Base-by-base conservation (phyloP, 2,888 invertebrate genomes). In the Lepidocyrtinus sp. region DNA sequence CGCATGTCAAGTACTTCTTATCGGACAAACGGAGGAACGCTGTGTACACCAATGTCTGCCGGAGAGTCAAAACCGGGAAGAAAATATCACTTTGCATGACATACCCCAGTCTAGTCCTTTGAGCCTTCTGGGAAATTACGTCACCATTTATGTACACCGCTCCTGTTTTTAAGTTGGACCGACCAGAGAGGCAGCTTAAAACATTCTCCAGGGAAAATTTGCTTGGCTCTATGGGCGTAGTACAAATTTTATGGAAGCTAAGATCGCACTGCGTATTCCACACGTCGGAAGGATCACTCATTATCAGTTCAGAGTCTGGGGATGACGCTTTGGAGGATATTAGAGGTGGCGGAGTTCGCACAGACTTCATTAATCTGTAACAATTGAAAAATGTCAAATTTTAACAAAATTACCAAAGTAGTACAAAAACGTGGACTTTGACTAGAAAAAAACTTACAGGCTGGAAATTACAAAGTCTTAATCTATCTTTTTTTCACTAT, bases 41-140 rank as follows among this genome's bases (percentile, higher is more conserved):
- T 79, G 91, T 90, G 88, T 91, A 92, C 91, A 92, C 88, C 83
- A 95, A 90, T 0, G 94, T 95, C 89, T 95, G 94, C 84, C 93
- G 89, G 74, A 95, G 90, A 0, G 94, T 94, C 85, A 95, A 90
- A 86, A 93, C 93, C 63, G 94, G 92, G 87, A 94, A 94, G 89
- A 95, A 95, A 81, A 94, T 92, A 88, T 95, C 95, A 88, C 94
- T 93, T 88, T 95, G 95, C 82, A 94, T 90, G 62, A 94, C 94
- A 88, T 95, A 95, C 87, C 94, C 93, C 85, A 95, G 93, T 87
- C 92, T 92, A 84, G 94, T 90, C 86, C 93, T 92, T 91, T 93
- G 92, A 84, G 92, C 89, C 26, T 75, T 73, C 87, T 93, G 93
- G 84, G 91, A 92, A 82, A 93, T 89, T 21, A 90, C 89, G 85